Base-by-base conservation (phyloP, 92 coral and sea anemone genomes). In the Virgularia gustaviana region DNA sequence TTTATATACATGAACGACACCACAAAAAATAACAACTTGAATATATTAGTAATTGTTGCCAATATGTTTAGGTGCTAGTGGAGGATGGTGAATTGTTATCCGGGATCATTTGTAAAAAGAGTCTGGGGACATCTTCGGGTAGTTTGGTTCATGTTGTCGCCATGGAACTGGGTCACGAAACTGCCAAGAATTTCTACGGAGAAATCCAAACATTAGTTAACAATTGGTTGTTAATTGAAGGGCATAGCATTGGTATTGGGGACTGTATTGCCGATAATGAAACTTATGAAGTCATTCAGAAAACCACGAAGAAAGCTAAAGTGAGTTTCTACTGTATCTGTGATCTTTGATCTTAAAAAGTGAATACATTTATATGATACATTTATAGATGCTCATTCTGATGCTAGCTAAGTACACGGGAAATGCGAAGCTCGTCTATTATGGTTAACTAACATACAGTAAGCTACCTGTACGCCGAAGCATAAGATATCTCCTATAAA, bases 211-310 rank as follows among this genome's bases (percentile, higher is more conserved):
- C 90, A 73, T 91, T 87, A 56, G 96, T 94, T 20, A 94, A 94
- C 77, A 89, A 94, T 90, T 94, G 99, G 99, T 76, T 88, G 11
- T 77, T 94, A 36, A 83, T 94, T 42, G 99, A 94, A 59, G 99
- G 99, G 19, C 99, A 94, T 65, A 94, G 99, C 55, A 94, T 94
- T 72, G 99, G 99, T 8, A 94, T 94, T 80, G 99, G 99, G 8
- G 99, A 94, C 63, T 94, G 99, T 83, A 94, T 94, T 87, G 99
- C 99, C n/a, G 99, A 94, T 78, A 83, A 84, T 72, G 99, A 94
- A 72, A 94, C 99, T 3, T 94, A 94, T 47, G 90, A 87, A 55
- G 94, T 86, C 70, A 94, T 94, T 71, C 99, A 94, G 83, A 77
- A 82, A 76, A 84, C 91, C 30, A 94, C 99, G 29, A 87, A 88